These are phyloP conservation scores for Saimiri boliviensis DNA, from an alignment of 2,113 vertebrate species.

Conservation along the genomic window DNA sequence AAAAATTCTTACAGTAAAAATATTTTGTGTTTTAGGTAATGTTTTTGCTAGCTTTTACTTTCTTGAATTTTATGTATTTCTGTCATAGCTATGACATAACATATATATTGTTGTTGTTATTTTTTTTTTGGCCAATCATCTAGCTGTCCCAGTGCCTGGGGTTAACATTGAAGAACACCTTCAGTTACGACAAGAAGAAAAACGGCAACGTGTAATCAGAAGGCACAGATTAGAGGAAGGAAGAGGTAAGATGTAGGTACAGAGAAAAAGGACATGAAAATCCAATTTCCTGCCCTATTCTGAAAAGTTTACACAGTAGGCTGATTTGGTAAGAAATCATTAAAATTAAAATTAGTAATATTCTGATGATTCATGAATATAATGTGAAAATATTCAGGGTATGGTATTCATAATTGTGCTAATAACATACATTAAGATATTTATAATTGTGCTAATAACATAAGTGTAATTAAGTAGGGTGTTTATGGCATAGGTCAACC, in stretches of 20 bases:
- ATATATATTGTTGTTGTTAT: neutral
- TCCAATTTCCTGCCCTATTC: neutral
- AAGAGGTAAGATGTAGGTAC: conserved; percentile 89
- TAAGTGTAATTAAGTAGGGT: neutral
- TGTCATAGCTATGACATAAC: neutral
- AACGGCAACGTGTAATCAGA: conserved; percentile 95
- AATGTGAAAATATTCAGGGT: neutral
- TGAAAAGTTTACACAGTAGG: neutral
- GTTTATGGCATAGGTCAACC: neutral
- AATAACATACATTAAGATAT: neutral
- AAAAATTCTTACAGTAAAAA: conserved; percentile 37
- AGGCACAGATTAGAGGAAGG: conserved; percentile 96
- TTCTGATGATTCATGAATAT: conserved; percentile 31
- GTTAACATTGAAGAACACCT: conserved; percentile 99
- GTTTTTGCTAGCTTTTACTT: conserved; percentile 60
- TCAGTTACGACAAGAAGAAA: conserved; percentile 98
- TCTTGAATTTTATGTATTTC: neutral
- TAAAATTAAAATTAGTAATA: conserved; percentile 3
- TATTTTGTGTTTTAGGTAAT: neutral
- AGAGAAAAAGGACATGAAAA: conserved; percentile 41
- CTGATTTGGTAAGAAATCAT: neutral
- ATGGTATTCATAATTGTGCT: neutral
- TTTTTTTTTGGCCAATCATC: conserved; percentile 68
- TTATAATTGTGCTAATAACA: neutral
- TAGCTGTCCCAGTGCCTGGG: conserved; percentile 98